Evolutionary conservation across 1,140 invertebrate species (phyloP), one percentile per base, ranked within the genome.

Genomic region (Elysia chlorotica): DNA sequence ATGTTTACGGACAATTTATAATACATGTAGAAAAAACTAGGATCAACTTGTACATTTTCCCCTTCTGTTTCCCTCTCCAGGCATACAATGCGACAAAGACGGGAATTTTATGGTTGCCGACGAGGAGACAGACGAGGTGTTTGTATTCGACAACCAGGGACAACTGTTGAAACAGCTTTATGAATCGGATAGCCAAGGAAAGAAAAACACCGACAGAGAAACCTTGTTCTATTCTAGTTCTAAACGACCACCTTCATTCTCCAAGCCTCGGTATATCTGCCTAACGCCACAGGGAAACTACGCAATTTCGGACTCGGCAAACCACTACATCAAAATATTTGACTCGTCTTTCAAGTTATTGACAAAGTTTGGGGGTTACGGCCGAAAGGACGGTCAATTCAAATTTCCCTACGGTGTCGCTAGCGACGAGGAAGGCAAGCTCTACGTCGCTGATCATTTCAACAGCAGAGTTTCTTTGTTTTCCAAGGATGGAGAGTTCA

Each of bases 391-490:
- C 74, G 92, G 94, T 0, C 90, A 95, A 80, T 88, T 96, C 3
- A 94, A 93, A 75, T 90, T 94, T 57, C 96, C 96, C 0, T 97
- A 96, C 94, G 96, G 96, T 0, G 90, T 98, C 2, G 93, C 93
- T 74, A 92, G 93, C 35, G 93, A 96, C 83, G 90, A 90, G 59
- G 90, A 92, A 59, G 93, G 94, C 0, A 90, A 95, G 75, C 92
- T 97, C 17, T 90, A 96, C 21, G 91, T 98, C 0, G 94, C 95
- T 1, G 96, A 97, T 85, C 90, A 95, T 76, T 93, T 94, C 79
- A 97, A 98, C 85, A 95, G 97, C 88, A 91, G 95, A 1, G 71
- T 83, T 14, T 74, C 74, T 28, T 25, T 77, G 38, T 79, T 82
- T 61, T 65, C 68, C 2, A 17, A 53, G 3, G 35, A 74, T 0